Evolutionary conservation across 2,888 invertebrate genomes (phyloP).

Genomic region (Drosophila kambysellisi): DNA sequence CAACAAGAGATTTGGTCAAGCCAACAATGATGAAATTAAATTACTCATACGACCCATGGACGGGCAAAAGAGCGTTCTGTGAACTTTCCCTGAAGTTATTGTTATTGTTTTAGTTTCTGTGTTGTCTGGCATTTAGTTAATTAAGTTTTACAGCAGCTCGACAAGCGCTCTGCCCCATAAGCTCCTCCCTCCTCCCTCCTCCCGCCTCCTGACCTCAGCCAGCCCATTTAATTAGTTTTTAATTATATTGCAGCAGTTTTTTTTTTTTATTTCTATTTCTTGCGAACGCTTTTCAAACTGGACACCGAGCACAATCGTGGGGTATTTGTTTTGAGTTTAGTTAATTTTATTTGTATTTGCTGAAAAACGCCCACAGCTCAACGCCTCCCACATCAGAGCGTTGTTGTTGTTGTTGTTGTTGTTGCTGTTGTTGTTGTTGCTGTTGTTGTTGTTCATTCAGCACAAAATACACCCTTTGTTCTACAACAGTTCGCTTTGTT

Average conservation of each 20-base stretch:
- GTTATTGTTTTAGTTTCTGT: constrained; percentile 55
- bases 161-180: constrained; percentile 36
- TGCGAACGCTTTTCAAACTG: constrained; percentile 34
- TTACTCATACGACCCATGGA: constrained; percentile 72
- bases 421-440: no score
- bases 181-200: neutral
- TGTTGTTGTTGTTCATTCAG: constrained; percentile 46
- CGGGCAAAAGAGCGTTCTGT: constrained; percentile 12
- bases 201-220: neutral
- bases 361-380: constrained; percentile 45
- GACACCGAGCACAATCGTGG: constrained; percentile 34
- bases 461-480: constrained; percentile 71
- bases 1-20: constrained; percentile 68
- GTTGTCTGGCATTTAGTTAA: constrained; percentile 67
- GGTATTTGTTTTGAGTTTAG: constrained; percentile 63
- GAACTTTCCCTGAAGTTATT: constrained; percentile 56
- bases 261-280: constrained; percentile 30
- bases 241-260: constrained; percentile 65
- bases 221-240: constrained; percentile 73
- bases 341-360: constrained; percentile 77
- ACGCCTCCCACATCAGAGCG: constrained; percentile 25
- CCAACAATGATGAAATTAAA: constrained; percentile 69
- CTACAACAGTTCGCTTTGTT: constrained; percentile 38
- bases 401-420: constrained; percentile 5
- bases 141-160: constrained; percentile 73